These are phyloP conservation scores for Drosophila varians DNA, from an alignment of 1,140 invertebrate species.

Conservation along the genomic window DNA sequence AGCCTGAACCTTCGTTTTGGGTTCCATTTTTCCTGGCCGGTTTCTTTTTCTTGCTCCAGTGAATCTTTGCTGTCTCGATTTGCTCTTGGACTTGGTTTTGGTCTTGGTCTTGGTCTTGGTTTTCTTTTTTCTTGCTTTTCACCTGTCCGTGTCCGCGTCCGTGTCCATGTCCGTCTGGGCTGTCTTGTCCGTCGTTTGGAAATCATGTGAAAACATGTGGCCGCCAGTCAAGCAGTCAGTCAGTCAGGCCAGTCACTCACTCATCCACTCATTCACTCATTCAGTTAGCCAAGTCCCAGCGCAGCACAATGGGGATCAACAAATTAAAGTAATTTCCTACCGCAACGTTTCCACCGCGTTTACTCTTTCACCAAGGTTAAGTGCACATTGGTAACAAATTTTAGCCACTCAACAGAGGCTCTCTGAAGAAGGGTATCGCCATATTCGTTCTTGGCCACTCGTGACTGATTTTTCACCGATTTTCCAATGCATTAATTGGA, in stretches of 20 bases:
- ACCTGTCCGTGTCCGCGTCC: conserved; percentile 55
- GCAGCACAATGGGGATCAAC: conserved; percentile 60
- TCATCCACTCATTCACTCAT: conserved; percentile 61
- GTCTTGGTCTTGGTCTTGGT: conserved; percentile 37
- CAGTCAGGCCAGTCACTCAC: conserved; percentile 42
- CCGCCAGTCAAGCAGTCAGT: conserved; percentile 64
- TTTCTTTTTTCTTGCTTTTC: conserved; percentile 71
- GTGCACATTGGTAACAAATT: conserved; percentile 21
- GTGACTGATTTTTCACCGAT: conserved; percentile 6
- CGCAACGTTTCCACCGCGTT: conserved; percentile 63
- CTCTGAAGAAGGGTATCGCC: background rate
- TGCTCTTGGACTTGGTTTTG: conserved; percentile 48
- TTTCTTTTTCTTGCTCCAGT: conserved; percentile 51
- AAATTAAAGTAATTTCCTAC: conserved; percentile 82
- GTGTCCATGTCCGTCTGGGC: conserved; percentile 1
- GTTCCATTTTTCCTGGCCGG: conserved; percentile 46
- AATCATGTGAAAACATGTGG: conserved; percentile 82
- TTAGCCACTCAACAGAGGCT: background rate
- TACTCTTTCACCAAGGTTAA: conserved; percentile 30
- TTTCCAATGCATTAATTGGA: conserved; percentile 58
- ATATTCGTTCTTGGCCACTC: too few species aligned
- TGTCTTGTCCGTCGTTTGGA: conserved; percentile 59
- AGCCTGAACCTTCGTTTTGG: conserved; percentile 10
- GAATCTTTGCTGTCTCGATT: conserved; percentile 38
- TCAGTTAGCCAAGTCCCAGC: conserved; percentile 72